These are phyloP conservation scores for Enteromius anoplus DNA, from an alignment of 2,797 vertebrate species.

Conservation along the genomic window DNA sequence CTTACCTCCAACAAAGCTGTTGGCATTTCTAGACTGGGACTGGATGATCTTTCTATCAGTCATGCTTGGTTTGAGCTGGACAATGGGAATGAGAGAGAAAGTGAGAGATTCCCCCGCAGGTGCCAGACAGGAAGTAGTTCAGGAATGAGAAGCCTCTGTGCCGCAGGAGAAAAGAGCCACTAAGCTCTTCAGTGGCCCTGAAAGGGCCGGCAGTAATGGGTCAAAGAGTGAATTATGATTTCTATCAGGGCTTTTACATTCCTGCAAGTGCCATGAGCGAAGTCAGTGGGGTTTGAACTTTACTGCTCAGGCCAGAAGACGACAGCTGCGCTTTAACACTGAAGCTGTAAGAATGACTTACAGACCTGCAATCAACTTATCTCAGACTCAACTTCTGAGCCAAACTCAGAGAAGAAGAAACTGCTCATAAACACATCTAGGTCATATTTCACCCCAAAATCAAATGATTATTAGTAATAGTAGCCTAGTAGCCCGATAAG, in stretches of 20 bases:
- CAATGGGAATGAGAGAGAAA: constrained; percentile 48
- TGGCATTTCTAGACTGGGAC: constrained; percentile 60
- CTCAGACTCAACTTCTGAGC: background rate
- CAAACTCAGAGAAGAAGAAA: background rate
- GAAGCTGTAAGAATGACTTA: constrained; percentile 10
- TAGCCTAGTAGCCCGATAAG: no score
- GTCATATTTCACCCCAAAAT: background rate
- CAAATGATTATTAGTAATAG: background rate
- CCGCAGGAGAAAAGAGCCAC: constrained; percentile 55
- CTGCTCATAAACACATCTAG: background rate
- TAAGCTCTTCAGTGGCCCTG: constrained; percentile 48
- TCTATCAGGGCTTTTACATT: constrained; percentile 44
- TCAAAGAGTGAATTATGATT: constrained; percentile 49
- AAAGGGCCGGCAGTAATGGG: constrained; percentile 42
- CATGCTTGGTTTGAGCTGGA: constrained; percentile 63
- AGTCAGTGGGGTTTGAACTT: constrained; percentile 38
- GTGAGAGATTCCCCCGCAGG: constrained; percentile 37
- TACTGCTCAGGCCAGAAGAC: constrained; percentile 13
- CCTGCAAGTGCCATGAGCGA: constrained; percentile 36
- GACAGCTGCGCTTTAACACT: constrained; percentile 30
- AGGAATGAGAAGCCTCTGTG: constrained; percentile 56
- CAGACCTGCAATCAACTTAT: constrained; percentile 1
- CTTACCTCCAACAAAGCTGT: constrained; percentile 66
- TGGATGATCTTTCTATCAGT: constrained; percentile 61
- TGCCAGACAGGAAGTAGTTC: constrained; percentile 54